phyloP scores from a whole-genome alignment of 2,113 vertebrate genomes.

The Pipa parva region DNA sequence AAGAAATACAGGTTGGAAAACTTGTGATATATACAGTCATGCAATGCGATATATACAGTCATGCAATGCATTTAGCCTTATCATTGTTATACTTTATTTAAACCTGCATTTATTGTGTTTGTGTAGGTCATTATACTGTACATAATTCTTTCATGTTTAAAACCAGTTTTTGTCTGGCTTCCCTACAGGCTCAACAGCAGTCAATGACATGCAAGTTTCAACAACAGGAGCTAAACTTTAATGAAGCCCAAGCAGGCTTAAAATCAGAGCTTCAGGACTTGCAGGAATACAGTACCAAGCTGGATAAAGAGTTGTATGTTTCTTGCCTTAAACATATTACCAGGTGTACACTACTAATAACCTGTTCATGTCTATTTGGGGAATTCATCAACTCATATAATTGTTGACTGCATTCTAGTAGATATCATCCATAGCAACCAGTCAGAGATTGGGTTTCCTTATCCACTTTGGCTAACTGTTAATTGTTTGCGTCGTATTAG shows the following conservation, averaged over 20 bases:
- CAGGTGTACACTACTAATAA: no score
- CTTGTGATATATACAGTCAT: not conserved
- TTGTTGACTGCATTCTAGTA: no score
- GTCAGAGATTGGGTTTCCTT: no score
- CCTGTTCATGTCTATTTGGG: no score
- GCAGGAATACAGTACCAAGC: conserved; percentile 52
- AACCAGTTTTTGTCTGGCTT: not conserved
- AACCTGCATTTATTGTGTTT: not conserved
- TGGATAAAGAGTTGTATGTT: conserved; percentile 65
- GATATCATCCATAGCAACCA: no score
- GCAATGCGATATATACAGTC: no score
- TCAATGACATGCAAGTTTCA: conserved; percentile 55
- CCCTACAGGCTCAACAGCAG: conserved; percentile 60
- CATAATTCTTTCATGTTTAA: not conserved
- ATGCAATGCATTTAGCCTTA: not conserved
- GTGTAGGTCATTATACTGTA: not conserved
- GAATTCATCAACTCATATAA: no score
- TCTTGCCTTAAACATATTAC: not conserved
- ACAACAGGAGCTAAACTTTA: conserved; percentile 58
- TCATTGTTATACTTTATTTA: not conserved
- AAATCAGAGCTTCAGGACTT: conserved; percentile 54
- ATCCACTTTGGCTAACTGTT: no score
- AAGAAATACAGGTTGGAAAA: conserved; percentile 58
- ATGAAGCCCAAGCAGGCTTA: conserved; percentile 53
- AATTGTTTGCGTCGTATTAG: no score